Conservation (phyloP, 2,797 vertebrate species). For the Chromobotia macracanthus region DNA sequence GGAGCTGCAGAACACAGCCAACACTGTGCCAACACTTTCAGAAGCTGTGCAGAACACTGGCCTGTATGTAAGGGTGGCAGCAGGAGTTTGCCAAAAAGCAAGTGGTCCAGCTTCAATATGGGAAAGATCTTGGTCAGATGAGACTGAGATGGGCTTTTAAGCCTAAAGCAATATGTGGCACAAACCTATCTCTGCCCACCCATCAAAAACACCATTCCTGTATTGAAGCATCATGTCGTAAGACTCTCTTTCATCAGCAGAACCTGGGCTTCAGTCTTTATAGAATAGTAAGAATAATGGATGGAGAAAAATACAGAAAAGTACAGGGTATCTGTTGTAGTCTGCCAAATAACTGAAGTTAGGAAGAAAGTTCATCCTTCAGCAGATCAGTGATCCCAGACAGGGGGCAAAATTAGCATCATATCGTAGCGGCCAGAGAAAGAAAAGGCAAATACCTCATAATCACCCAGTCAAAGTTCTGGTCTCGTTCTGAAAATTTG, state of each 20-base stretch:
- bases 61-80: neutral
- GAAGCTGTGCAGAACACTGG: neutral
- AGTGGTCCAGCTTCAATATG: neutral
- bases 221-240: neutral
- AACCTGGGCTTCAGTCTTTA: neutral
- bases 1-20: no score
- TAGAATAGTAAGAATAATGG: neutral
- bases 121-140: neutral
- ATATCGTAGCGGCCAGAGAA: neutral
- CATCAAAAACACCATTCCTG: neutral
- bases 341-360: neutral
- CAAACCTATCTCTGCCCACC: slow-evolving; percentile 16
- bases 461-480: slow-evolving; percentile 14
- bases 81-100: slow-evolving; percentile 12
- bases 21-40: no score
- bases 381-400: neutral
- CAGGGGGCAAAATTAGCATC: neutral
- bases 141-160: neutral
- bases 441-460: neutral
- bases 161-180: slow-evolving; percentile 5
- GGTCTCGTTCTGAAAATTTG: slow-evolving; percentile 15
- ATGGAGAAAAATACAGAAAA: neutral
- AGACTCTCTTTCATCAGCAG: neutral
- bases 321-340: neutral
- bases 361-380: slow-evolving; percentile 19